These are phyloP conservation scores for Serranus cabrilla DNA, from an alignment of 2,797 vertebrate genomes.

Conservation along the genomic window DNA sequence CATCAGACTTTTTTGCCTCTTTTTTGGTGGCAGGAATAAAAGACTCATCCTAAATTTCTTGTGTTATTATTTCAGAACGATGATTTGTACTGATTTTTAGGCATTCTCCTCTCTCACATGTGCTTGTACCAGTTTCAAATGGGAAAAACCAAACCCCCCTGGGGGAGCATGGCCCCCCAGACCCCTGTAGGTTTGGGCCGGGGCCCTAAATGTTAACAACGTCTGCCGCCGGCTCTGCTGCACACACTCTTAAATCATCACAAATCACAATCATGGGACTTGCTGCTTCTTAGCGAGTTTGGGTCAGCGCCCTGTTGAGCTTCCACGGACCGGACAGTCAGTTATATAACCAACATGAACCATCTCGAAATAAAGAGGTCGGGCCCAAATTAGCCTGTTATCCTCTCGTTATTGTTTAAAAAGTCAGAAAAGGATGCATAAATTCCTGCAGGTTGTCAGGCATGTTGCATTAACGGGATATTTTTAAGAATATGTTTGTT, in stretches of 20 bases:
- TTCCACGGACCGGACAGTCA: constrained; percentile 26
- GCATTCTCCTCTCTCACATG: no score
- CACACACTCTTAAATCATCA: constrained; percentile 27
- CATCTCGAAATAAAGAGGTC: constrained; percentile 26
- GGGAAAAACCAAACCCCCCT: no score
- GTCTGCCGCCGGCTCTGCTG: background rate
- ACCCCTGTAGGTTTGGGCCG: no score
- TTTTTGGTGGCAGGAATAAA: no score
- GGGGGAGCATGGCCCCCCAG: no score
- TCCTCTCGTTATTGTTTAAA: constrained; percentile 1
- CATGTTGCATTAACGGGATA: constrained; percentile 1
- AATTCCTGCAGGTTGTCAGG: constrained; percentile 4
- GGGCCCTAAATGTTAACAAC: no score
- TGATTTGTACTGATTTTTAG: no score
- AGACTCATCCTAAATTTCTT: no score
- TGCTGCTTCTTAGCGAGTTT: constrained; percentile 20
- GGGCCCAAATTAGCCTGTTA: constrained; percentile 30
- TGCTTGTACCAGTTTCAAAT: no score
- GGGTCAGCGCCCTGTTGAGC: constrained; percentile 37
- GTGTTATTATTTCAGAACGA: no score
- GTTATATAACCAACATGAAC: constrained; percentile 43
- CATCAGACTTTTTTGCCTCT: no score
- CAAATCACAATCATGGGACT: constrained; percentile 62
- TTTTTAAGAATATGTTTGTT: constrained; percentile 33
- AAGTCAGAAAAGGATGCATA: background rate